Percentiles rank a stretch among this genome's conserved stretches.
Conservation (phyloP, 2,888 invertebrate genomes). For the Prenolepis imparis region DNA sequence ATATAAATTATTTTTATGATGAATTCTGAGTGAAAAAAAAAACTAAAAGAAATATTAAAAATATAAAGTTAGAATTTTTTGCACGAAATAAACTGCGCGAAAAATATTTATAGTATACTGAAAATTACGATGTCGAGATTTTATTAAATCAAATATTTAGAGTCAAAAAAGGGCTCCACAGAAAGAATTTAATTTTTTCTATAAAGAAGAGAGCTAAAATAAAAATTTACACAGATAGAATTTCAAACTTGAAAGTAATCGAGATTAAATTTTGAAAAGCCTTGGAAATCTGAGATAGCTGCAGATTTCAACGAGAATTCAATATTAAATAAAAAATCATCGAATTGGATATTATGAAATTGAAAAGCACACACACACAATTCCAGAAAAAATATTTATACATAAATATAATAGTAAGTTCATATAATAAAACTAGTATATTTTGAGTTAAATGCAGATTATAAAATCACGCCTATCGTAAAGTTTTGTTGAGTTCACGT, state of each 20-base stretch:
- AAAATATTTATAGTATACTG: background rate
- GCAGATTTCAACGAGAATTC: background rate
- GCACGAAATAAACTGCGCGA: background rate
- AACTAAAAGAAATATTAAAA: background rate
- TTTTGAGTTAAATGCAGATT: background rate
- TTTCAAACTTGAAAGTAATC: background rate
- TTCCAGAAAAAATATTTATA: background rate
- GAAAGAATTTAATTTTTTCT: background rate
- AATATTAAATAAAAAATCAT: background rate
- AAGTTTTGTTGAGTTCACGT: background rate
- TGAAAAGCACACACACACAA: too few relatives aligned
- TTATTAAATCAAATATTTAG: background rate
- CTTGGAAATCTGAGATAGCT: background rate
- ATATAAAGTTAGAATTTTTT: background rate
- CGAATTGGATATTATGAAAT: too few relatives aligned
- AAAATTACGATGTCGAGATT: background rate
- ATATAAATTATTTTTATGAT: background rate
- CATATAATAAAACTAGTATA: background rate
- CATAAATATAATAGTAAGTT: background rate
- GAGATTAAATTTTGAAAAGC: background rate
- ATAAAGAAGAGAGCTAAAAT: background rate
- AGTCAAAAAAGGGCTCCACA: background rate
- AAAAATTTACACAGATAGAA: background rate
- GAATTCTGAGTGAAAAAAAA: background rate
- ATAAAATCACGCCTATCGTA: slow-evolving; percentile 19